Percentiles rank a stretch among this genome's conserved stretches.
Conservation (phyloP, 2,888 invertebrate genomes). For the Neocrepidodera transversa region DNA sequence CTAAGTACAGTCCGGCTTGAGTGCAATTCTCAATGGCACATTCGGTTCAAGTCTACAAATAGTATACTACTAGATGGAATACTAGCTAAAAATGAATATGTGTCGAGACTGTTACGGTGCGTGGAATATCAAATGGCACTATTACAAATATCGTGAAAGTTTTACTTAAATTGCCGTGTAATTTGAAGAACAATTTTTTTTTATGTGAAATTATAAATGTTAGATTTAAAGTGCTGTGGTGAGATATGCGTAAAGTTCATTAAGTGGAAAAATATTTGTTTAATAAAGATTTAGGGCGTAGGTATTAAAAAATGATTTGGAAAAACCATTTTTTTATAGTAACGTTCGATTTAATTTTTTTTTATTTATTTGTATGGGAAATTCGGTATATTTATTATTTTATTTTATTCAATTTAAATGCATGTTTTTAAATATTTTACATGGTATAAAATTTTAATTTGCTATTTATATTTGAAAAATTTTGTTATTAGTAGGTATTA, state of each 20-base stretch:
- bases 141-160: constrained; percentile 27
- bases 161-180: constrained; percentile 7
- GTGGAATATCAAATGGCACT: constrained; percentile 12
- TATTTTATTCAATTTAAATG: too few species aligned
- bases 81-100: constrained; percentile 28
- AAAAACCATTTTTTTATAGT: too few species aligned
- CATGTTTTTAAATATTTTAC: too few species aligned
- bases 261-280: background rate
- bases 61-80: constrained; percentile 28
- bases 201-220: constrained; percentile 11
- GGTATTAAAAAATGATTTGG: too few species aligned
- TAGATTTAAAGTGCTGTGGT: background rate
- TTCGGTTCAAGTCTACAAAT: constrained; percentile 37
- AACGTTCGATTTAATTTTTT: background rate
- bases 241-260: background rate
- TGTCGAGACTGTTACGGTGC: constrained; percentile 14
- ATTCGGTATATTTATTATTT: too few species aligned
- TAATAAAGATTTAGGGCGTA: background rate
- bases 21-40: constrained; percentile 41
- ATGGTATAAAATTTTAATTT: too few species aligned
- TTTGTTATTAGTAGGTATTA: too few species aligned
- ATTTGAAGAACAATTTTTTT: constrained; percentile 3
- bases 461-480: too few species aligned
- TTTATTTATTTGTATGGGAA: background rate
- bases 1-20: constrained; percentile 20